Evolutionary conservation across 2,888 invertebrate genomes (phyloP), one percentile per base, ranked within the genome.

Genomic region (Xanthia togata): DNA sequence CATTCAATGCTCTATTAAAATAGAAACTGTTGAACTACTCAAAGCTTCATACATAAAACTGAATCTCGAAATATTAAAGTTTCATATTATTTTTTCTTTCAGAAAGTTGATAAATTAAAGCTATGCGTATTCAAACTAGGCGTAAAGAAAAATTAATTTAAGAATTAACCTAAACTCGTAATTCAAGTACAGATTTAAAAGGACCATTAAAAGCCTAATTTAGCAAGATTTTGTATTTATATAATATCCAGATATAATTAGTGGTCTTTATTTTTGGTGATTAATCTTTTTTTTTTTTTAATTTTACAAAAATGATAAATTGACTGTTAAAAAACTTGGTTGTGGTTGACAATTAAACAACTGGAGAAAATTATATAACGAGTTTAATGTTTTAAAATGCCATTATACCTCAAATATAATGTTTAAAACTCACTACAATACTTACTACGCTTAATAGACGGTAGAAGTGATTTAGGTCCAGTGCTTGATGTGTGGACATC

Each of bases 401-500:
- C 14, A 14, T 2, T n/a, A 63, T n/a, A 38, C 1, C 62, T 14
- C 38, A 38, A 38, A 26, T 57, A 57, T 6, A n/a, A n/a, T 14
- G 6, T 14, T 20, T 4, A n/a, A 8, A 50, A 35, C 50, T 63
- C 63, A 38, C 14, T 35, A 14, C 12, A 11, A 31, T 11, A 35
- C 12, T 12, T 35, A 35, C 35, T n/a, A 11, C 9, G 6, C 2
- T 38, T n/a, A 31, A 44, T 35, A 14, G 14, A 20, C 38, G 4
- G 9, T 38, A 31, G 23, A 38, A 44, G 17, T 62, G 44, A 68
- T 41, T 26, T 55, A 41, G 38, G 38, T 77, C 26, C 26, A 12
- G 26, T 50, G 55, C n/a, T 17, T n/a, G 23, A 59, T 59, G 59
- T 59, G 50, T 41, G 41, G 53, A 35, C 70, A 78, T 59, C 41